These are phyloP conservation scores for Macrobrachium rosenbergii DNA, from an alignment of 1,140 invertebrate species.

Conservation along the genomic window DNA sequence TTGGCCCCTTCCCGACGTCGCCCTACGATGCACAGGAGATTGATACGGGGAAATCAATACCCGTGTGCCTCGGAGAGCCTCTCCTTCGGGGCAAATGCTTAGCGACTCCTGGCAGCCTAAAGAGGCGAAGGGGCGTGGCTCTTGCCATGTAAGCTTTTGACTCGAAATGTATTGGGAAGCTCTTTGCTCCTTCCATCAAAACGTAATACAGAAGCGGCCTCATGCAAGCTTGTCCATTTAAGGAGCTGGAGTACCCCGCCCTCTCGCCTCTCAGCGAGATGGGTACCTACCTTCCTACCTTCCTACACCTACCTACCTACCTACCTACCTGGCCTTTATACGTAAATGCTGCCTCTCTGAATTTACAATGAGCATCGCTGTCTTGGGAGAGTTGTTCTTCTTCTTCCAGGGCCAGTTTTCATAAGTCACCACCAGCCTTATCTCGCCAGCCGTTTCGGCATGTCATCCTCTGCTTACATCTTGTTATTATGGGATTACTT, in stretches of 20 bases:
- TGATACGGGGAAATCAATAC: no score
- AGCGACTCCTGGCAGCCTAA: not conserved
- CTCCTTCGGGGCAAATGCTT: no score
- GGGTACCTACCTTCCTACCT: slow-evolving; percentile 27
- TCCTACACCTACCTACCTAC: not conserved
- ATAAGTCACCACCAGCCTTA: slow-evolving; percentile 46
- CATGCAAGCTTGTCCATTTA: slow-evolving; percentile 54
- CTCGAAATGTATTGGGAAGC: slow-evolving; percentile 34
- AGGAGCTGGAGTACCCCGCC: slow-evolving; percentile 28
- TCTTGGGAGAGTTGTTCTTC: not conserved
- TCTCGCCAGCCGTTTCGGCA: not conserved
- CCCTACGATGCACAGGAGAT: not conserved
- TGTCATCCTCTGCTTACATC: not conserved
- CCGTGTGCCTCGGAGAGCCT: no score
- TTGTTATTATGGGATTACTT: not conserved
- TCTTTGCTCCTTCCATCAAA: slow-evolving; percentile 53
- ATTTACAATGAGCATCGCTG: slow-evolving; percentile 35
- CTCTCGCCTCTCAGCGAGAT: slow-evolving; percentile 31
- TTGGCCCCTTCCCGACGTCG: not conserved
- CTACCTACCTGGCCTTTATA: slow-evolving; percentile 29
- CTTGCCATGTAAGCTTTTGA: slow-evolving; percentile 41
- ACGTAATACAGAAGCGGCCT: slow-evolving; percentile 52
- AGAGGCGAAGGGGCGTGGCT: slow-evolving; percentile 23
- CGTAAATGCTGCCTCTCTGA: slow-evolving; percentile 22
- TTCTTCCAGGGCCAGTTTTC: slow-evolving; percentile 7